Conservation (phyloP, 2,888 invertebrate genomes). For the Agrochola circellaris region DNA sequence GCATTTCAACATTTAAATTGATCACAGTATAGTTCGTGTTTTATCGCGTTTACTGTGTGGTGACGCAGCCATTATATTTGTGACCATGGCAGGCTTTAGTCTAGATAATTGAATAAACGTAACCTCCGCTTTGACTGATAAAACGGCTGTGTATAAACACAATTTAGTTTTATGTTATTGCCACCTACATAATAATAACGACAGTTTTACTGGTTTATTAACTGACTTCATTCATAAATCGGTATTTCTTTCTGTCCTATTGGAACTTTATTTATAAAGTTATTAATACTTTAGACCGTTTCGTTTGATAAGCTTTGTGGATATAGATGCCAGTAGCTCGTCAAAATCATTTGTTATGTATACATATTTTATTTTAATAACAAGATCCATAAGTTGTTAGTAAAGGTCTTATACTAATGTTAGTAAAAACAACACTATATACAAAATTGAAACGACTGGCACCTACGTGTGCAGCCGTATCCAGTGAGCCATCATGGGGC, state of each 20-base stretch:
- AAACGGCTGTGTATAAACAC: conserved; percentile 21
- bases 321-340: background rate
- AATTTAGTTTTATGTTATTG: conserved; percentile 34
- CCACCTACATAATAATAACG: background rate
- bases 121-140: conserved; percentile 52
- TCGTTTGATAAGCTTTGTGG: background rate
- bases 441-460: too few species aligned
- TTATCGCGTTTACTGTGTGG: conserved; percentile 45
- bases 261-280: background rate
- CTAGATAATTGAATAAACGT: conserved; percentile 43
- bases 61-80: conserved; percentile 35
- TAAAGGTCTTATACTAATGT: too few species aligned
- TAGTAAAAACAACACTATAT: too few species aligned
- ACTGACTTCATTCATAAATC: background rate
- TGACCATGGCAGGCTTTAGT: conserved; percentile 41
- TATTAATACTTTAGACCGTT: background rate
- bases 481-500: too few species aligned
- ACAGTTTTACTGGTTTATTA: background rate
- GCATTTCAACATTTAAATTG: conserved; percentile 29
- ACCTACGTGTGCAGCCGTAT: too few species aligned
- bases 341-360: background rate
- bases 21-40: conserved; percentile 36
- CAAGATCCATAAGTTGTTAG: too few species aligned
- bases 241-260: background rate
- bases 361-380: too few species aligned